These are phyloP conservation scores for Trinorchestia longiramus DNA, from an alignment of 1,140 invertebrate genomes.

Conservation along the genomic window DNA sequence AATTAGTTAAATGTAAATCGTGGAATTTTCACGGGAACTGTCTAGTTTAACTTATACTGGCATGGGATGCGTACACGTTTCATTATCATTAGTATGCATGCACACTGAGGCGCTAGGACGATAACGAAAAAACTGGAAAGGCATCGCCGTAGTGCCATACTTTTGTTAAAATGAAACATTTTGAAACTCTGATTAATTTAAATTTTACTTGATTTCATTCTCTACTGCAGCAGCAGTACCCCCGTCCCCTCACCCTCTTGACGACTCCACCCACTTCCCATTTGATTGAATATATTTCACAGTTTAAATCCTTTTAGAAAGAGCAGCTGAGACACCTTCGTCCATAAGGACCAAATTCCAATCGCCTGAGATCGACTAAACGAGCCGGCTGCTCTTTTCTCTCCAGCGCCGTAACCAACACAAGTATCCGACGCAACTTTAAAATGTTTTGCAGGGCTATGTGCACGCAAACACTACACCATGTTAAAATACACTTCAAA, in stretches of 20 bases:
- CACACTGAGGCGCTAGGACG: no score
- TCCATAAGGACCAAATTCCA: not conserved
- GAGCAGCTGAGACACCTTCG: constrained; percentile 37
- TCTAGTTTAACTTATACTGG: no score
- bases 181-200: not conserved
- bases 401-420: not conserved
- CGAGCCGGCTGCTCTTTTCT: not conserved
- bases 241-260: not conserved
- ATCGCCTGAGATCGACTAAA: not conserved
- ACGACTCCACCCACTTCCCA: constrained; percentile 43
- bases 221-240: not conserved
- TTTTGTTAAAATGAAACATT: no score
- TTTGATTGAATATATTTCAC: constrained; percentile 56
- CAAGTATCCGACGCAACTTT: not conserved
- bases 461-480: not conserved
- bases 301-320: constrained; percentile 53
- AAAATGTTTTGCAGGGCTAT: not conserved
- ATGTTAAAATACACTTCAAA: not conserved
- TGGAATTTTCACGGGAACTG: no score
- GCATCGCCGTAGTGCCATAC: no score
- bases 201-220: not conserved
- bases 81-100: no score
- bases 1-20: no score
- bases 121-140: no score
- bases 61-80: no score